Percentiles rank a stretch among this genome's conserved stretches.
phyloP scores from a whole-genome alignment of 1,140 invertebrate genomes.

The Zaprionus inermis region DNA sequence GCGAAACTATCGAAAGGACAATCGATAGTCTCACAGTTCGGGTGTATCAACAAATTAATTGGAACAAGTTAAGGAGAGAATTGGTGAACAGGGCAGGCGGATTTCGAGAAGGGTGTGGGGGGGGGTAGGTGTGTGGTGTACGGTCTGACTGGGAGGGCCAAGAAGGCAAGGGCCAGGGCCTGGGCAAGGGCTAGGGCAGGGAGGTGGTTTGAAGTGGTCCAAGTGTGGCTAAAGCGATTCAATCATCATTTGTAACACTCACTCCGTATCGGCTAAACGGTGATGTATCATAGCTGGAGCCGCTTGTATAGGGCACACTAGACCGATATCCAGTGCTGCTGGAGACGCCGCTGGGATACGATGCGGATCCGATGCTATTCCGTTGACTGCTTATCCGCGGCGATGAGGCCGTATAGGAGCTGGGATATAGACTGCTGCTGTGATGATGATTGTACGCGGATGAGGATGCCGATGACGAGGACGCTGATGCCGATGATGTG shows the following conservation, averaged over 20 bases:
- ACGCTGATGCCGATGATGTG: slow-evolving; percentile 23
- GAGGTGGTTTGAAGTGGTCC: background rate
- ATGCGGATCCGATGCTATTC: slow-evolving; percentile 60
- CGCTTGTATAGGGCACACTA: slow-evolving; percentile 65
- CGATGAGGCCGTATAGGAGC: slow-evolving; percentile 60
- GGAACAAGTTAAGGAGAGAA: background rate
- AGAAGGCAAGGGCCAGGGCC: background rate
- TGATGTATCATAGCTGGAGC: slow-evolving; percentile 77
- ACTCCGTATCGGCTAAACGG: slow-evolving; percentile 81
- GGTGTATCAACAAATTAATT: background rate
- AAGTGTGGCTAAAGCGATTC: slow-evolving; percentile 37
- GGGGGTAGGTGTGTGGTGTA: background rate
- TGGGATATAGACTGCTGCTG: slow-evolving; percentile 59
- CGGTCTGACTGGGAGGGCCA: background rate
- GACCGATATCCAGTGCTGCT: slow-evolving; percentile 65
- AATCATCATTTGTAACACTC: slow-evolving; percentile 54
- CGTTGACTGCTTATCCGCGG: slow-evolving; percentile 56
- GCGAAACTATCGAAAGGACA: background rate
- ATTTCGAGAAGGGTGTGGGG: no score
- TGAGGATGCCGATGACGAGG: slow-evolving; percentile 42
- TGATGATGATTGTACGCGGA: slow-evolving; percentile 47
- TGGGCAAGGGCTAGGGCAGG: background rate
- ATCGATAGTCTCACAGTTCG: background rate
- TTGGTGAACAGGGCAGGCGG: background rate
- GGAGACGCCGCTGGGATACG: slow-evolving; percentile 62